Percentiles rank a stretch among this genome's conserved stretches.
These are phyloP conservation scores for Amblyteles armatorius DNA, from an alignment of 2,888 invertebrate genomes.

Conservation along the genomic window DNA sequence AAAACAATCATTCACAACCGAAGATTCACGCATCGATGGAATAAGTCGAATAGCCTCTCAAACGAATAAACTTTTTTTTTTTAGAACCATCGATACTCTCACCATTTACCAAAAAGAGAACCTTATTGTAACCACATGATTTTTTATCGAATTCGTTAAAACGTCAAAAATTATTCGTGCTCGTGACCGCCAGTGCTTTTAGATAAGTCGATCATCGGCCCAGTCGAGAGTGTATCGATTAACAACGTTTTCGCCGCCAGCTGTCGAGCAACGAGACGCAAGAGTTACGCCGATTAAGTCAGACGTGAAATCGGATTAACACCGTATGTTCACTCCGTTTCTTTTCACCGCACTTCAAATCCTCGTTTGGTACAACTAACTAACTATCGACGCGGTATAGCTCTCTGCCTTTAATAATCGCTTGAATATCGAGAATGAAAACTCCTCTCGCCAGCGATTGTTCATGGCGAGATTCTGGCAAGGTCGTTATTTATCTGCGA, in stretches of 20 bases:
- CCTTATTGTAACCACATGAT: constrained; percentile 70
- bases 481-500: constrained; percentile 27
- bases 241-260: constrained; percentile 71
- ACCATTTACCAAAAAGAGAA: not conserved
- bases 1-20: constrained; percentile 71
- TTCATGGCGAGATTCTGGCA: not conserved
- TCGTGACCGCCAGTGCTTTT: constrained; percentile 24
- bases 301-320: constrained; percentile 79
- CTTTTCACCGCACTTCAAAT: constrained; percentile 33
- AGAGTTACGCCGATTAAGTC: constrained; percentile 71
- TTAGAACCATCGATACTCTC: not conserved
- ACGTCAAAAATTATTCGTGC: constrained; percentile 30
- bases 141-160: constrained; percentile 71
- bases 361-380: constrained; percentile 18
- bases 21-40: constrained; percentile 26
- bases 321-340: constrained; percentile 71
- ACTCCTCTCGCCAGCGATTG: not conserved
- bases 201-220: constrained; percentile 26
- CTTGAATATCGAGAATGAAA: not conserved
- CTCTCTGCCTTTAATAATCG: constrained; percentile 7
- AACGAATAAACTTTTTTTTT: constrained; percentile 15
- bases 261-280: constrained; percentile 71
- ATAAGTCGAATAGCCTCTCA: not conserved
- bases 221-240: constrained; percentile 52
- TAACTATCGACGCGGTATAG: constrained; percentile 35